Evolutionary conservation across 2,888 invertebrate species (phyloP), one percentile per base, ranked within the genome.

Genomic region (Stenodera caucasica): DNA sequence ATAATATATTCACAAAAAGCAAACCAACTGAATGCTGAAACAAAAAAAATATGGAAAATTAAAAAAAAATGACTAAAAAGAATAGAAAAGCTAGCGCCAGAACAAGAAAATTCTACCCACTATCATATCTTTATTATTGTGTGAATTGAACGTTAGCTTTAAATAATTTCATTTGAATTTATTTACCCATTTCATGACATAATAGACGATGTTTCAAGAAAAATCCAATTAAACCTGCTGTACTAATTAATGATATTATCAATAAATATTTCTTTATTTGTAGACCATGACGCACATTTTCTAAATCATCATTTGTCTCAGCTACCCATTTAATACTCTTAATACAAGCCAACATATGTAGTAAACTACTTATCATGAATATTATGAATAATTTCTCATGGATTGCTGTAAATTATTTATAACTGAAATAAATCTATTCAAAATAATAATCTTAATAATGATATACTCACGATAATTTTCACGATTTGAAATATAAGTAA

Each of bases 11-110:
- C 96, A 80, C 93, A 95, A 60, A 93, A 85, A 1, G 96, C 94
- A 83, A 96, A 96, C 90, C 92, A 92, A 78, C 94, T 96, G 82
- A 96, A 96, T 51, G 96, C 96, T 96, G 84, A 68, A 85, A 85
- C 51, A 58, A 57, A 58, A 51, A 23, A 26, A 23, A 40, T 52
- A 37, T n/a, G 7, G n/a, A 29, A 33, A 0, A n/a, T 26, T 40
- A 21, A 50, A 14, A 40, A 14, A 45, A 63, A 26, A 26, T 3
- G 26, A 26, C 26, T 26, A 26, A n/a, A n/a, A n/a, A n/a, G n/a
- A n/a, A n/a, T n/a, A n/a, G n/a, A n/a, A n/a, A n/a, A n/a, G n/a
- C n/a, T n/a, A n/a, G n/a, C n/a, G n/a, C n/a, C n/a, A n/a, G n/a
- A n/a, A n/a, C n/a, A n/a, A n/a, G n/a, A n/a, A n/a, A n/a, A n/a